Evolutionary conservation across 2,797 vertebrate species (phyloP).

Genomic region (Xenentodon cancila): DNA sequence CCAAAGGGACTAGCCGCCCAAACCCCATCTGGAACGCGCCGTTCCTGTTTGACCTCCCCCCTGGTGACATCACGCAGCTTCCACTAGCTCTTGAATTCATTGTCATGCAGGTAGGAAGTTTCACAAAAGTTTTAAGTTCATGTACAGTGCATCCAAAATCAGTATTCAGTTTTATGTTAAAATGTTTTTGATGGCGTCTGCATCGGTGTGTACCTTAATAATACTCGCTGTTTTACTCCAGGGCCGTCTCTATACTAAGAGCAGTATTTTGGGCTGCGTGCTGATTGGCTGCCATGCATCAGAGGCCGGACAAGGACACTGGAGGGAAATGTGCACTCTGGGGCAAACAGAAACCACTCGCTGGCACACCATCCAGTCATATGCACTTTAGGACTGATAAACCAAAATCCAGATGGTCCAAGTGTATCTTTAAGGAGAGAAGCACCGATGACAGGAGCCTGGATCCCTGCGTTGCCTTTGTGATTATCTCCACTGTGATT

Average conservation of each 20-base stretch:
- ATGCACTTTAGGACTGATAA: constrained; percentile 31
- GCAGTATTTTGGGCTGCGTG: constrained; percentile 72
- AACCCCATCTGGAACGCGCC: constrained; percentile 87
- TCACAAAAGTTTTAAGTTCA: neutral
- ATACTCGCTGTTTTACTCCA: constrained; percentile 31
- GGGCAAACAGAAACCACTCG: constrained; percentile 80
- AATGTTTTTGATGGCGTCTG: no score
- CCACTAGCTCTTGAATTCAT: constrained; percentile 80
- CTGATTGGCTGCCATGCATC: constrained; percentile 2
- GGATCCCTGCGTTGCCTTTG: constrained; percentile 18
- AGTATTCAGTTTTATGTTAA: neutral
- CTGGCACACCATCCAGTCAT: constrained; percentile 82
- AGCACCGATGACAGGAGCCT: neutral
- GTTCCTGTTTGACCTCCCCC: constrained; percentile 84
- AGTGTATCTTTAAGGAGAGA: neutral
- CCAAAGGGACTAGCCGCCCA: constrained; percentile 77
- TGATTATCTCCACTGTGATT: constrained; percentile 42
- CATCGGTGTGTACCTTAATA: no score
- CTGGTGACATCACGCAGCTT: constrained; percentile 78
- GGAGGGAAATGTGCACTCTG: constrained; percentile 82
- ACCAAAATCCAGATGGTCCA: neutral
- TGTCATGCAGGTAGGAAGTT: constrained; percentile 83
- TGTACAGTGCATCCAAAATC: neutral
- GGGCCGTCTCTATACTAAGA: constrained; percentile 82
- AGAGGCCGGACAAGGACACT: constrained; percentile 78